Evolutionary conservation across 2,797 vertebrate genomes (phyloP).

Genomic region (Typhlichthys eigenmanni): DNA sequence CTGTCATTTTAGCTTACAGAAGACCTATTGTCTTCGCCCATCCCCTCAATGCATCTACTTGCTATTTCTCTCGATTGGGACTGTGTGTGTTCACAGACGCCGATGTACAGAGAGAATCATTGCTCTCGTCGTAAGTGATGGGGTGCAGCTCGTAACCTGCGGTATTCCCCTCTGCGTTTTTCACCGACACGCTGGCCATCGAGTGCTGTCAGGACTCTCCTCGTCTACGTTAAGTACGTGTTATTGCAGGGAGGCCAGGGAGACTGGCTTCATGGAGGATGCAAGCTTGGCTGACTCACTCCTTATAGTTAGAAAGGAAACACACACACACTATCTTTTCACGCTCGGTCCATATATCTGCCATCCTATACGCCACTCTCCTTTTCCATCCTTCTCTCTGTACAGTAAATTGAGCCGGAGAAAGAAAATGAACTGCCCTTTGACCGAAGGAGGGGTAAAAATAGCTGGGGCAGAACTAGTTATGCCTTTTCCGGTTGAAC

Average conservation of each 20-base stretch:
- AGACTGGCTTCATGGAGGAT: too few relatives aligned
- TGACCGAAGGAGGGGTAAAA: slow-evolving; percentile 44
- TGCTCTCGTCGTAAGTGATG: neutral
- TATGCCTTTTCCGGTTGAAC: slow-evolving; percentile 18
- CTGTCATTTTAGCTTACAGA: slow-evolving; percentile 35
- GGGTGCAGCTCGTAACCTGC: neutral
- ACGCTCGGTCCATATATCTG: too few relatives aligned
- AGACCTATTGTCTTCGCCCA: slow-evolving; percentile 46
- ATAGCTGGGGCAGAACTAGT: slow-evolving; percentile 48
- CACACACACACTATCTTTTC: neutral
- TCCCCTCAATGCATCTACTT: slow-evolving; percentile 11
- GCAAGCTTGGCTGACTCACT: neutral
- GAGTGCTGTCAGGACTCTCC: too few relatives aligned
- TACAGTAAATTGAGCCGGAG: slow-evolving; percentile 46
- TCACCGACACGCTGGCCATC: too few relatives aligned
- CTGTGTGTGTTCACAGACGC: slow-evolving; percentile 1
- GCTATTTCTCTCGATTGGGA: slow-evolving; percentile 15
- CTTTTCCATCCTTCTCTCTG: slow-evolving; percentile 15
- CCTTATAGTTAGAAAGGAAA: neutral
- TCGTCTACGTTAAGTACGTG: too few relatives aligned
- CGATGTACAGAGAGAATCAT: slow-evolving; percentile 2
- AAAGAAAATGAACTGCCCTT: slow-evolving; percentile 50
- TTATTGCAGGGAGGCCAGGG: neutral
- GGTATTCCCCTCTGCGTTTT: neutral
- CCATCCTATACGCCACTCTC: neutral